Evolutionary conservation across 53 echinoderm and acorn worm genomes (phyloP).

Genomic region (Antedon mediterranea): DNA sequence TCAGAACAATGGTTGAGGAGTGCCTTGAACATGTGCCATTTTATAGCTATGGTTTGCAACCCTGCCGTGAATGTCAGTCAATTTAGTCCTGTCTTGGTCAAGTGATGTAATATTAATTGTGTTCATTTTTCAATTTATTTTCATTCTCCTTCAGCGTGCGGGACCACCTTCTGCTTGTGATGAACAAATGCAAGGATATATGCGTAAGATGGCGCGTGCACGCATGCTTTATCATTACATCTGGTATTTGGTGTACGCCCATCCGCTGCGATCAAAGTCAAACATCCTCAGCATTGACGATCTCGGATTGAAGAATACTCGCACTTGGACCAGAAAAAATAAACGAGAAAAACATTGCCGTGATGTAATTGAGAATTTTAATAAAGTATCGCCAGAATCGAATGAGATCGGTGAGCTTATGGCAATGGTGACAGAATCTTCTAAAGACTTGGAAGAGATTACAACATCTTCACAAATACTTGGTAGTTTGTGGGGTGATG

Average conservation of each 20-base stretch:
- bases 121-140: too few species aligned
- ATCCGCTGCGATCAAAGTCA: not conserved
- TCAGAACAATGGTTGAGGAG: too few species aligned
- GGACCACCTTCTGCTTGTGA: not conserved
- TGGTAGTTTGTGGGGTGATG: too few species aligned
- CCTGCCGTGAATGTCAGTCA: too few species aligned
- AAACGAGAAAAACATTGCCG: not conserved
- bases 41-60: too few species aligned
- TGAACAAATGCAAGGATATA: not conserved
- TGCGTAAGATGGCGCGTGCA: conserved; percentile 29
- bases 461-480: not conserved
- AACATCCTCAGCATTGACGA: not conserved
- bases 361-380: not conserved
- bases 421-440: not conserved
- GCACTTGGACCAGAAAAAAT: not conserved
- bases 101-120: too few species aligned
- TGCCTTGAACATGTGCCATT: too few species aligned
- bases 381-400: not conserved
- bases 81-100: too few species aligned
- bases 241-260: conserved; percentile 58
- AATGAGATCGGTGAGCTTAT: not conserved
- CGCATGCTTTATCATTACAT: conserved; percentile 33
- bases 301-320: not conserved
- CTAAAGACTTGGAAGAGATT: not conserved
- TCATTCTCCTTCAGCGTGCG: too few species aligned